A percentile compares a stretch with the other conserved stretches of the same genome.
Conservation (phyloP, 2,113 vertebrate species). For the Loxodonta africana region DNA sequence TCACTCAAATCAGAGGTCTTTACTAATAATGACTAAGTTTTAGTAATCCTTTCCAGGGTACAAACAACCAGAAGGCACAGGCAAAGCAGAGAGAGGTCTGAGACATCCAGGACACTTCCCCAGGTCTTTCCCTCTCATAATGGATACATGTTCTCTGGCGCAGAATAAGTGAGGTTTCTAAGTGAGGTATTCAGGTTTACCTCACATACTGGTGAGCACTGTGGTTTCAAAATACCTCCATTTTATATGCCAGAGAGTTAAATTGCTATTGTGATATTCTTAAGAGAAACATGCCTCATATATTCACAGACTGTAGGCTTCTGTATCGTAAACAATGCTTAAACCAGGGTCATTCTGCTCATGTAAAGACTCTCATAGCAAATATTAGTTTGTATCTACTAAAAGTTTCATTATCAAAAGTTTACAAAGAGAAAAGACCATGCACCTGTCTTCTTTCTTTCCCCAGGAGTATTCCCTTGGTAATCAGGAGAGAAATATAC, state of each 20-base stretch:
- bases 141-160: not conserved
- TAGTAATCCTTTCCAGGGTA: not conserved
- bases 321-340: not conserved
- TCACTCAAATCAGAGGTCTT: not conserved
- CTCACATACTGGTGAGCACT: not conserved
- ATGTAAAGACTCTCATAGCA: slow-evolving; percentile 25
- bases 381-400: slow-evolving; percentile 45
- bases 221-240: not conserved
- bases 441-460: not conserved
- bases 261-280: not conserved
- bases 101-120: not conserved
- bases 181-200: not conserved
- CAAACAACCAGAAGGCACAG: not conserved
- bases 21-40: not conserved
- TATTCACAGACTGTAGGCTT: not conserved
- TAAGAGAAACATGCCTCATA: slow-evolving; percentile 16
- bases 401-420: slow-evolving; percentile 38
- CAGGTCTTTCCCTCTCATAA: not conserved
- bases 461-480: not conserved
- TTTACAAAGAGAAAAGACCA: slow-evolving; percentile 34
- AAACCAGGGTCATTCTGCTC: not conserved
- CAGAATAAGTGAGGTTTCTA: not conserved
- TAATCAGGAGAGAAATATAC: slow-evolving; percentile 13
- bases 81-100: not conserved
- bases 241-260: not conserved